These are phyloP conservation scores for Eulithis prunata DNA, from an alignment of 2,888 invertebrate species.

Conservation along the genomic window DNA sequence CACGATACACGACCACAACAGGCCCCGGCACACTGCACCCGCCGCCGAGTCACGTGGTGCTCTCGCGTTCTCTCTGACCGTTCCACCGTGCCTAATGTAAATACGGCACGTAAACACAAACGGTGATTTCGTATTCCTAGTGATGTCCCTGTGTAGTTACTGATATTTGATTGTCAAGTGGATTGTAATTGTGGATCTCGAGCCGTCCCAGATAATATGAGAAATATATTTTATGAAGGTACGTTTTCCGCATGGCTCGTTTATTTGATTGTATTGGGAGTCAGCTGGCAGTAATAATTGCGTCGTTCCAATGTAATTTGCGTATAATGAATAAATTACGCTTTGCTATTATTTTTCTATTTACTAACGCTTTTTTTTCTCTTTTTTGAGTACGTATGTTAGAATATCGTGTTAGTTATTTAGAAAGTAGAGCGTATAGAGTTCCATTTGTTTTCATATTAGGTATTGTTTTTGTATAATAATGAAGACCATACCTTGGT, in stretches of 20 bases:
- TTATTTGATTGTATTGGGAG: conserved; percentile 30
- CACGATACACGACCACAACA: conserved; percentile 53
- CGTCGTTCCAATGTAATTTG: conserved; percentile 27
- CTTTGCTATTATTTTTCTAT: conserved; percentile 14
- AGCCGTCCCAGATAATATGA: conserved; percentile 45
- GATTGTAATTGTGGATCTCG: conserved; percentile 61
- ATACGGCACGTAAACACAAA: conserved; percentile 56
- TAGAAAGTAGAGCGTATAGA: not conserved
- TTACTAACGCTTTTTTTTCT: conserved; percentile 1
- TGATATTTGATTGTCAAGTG: conserved; percentile 60
- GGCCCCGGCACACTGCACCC: conserved; percentile 47
- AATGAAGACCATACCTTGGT: no score
- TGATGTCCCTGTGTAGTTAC: conserved; percentile 62
- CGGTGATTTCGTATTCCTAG: conserved; percentile 55
- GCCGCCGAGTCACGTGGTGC: conserved; percentile 43
- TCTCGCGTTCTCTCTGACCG: conserved; percentile 44
- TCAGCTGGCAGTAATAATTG: conserved; percentile 29
- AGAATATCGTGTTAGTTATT: not conserved
- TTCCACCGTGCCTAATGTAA: conserved; percentile 43
- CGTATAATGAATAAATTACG: conserved; percentile 12
- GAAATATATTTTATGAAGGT: conserved; percentile 51
- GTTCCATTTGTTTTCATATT: no score
- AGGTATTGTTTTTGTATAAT: no score
- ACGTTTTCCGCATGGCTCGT: conserved; percentile 37
- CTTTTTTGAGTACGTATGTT: not conserved